Conservation (phyloP, 1,140 invertebrate genomes). For the Drosophila nigrodunni region DNA sequence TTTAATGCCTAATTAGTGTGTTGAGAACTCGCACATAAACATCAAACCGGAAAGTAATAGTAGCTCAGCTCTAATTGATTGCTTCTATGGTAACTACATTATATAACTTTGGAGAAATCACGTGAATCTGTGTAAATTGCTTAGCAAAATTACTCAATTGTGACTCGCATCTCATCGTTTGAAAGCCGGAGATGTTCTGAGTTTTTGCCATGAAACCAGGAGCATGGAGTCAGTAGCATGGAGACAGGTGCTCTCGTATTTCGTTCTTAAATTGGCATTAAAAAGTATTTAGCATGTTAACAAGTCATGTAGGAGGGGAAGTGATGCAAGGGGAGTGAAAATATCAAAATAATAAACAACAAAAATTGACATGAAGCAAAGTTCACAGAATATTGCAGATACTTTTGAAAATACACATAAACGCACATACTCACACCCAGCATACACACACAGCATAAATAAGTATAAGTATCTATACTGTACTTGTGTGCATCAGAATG, state of each 20-base stretch:
- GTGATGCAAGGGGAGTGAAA: not conserved
- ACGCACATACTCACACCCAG: not conserved
- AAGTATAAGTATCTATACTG: conserved; percentile 38
- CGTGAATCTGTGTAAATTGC: conserved; percentile 7
- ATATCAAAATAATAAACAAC: conserved; percentile 59
- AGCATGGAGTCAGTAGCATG: not conserved
- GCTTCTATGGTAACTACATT: conserved; percentile 10
- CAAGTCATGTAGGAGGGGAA: conserved; percentile 54
- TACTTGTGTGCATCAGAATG: not conserved
- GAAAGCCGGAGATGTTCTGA: not conserved
- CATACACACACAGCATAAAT: conserved; percentile 12
- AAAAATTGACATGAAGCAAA: conserved; percentile 65
- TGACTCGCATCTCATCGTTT: not conserved
- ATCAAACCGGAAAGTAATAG: not conserved
- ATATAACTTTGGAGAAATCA: conserved; percentile 1
- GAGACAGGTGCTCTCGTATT: conserved; percentile 11
- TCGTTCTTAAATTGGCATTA: conserved; percentile 71
- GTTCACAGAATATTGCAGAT: conserved; percentile 48
- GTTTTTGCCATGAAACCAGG: not conserved
- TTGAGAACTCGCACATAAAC: not conserved
- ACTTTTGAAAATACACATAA: conserved; percentile 22
- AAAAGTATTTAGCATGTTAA: conserved; percentile 80
- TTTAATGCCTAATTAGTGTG: not conserved
- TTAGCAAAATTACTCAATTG: conserved; percentile 26
- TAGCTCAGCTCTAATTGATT: conserved; percentile 1